Base-by-base conservation (phyloP, 2,888 invertebrate genomes). In the Tipula confusa region DNA sequence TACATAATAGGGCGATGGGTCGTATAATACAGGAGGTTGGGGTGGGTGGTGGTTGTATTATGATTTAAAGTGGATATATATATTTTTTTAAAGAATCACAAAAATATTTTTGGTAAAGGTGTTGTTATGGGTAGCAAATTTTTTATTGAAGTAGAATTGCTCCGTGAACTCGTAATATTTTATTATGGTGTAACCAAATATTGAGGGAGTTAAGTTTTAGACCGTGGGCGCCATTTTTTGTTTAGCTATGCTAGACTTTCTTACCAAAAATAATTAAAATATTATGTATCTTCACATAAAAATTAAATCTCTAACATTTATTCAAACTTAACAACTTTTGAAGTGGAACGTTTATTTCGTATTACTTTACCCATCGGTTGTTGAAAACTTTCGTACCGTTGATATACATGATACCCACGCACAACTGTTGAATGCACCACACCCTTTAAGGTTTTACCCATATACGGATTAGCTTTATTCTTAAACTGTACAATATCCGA, bases 341-440 rank as follows among this genome's bases (percentile, higher is more conserved):
- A 29, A 29, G 29, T 80, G n/a, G 80, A 15, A n/a, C 29, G 31
- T n/a, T 80, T 80, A 15, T 80, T 80, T 31, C 29, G 84, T 29
- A 89, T 85, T 7, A 89, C 87, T 85, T 88, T 88, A 29, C 89
- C 89, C 36, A 89, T 85, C 7, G 90, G 89, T 83, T 89, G 89
- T 2, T 88, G 89, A 84, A 89, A 89, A 1, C 87, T 87, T 84
- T 89, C 88, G 84, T 87, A 88, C 43, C 89, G 87, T 85, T 88
- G 87, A 87, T 91, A 94, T 84, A 94, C 91, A 48, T 92, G 90
- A 82, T 91, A 88, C 0, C 94, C 94, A 6, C 94, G 90, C 0
- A 95, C 90, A 85, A 93, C 91, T 0, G 94, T 95, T 84, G 92
- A 90, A 86, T 91, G 89, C 15, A 95, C 93, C 81, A 92, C 91